Evolutionary conservation across 2,797 vertebrate species (phyloP), one percentile per base, ranked within the genome.

Genomic region (Rhabdophis nuchalis): DNA sequence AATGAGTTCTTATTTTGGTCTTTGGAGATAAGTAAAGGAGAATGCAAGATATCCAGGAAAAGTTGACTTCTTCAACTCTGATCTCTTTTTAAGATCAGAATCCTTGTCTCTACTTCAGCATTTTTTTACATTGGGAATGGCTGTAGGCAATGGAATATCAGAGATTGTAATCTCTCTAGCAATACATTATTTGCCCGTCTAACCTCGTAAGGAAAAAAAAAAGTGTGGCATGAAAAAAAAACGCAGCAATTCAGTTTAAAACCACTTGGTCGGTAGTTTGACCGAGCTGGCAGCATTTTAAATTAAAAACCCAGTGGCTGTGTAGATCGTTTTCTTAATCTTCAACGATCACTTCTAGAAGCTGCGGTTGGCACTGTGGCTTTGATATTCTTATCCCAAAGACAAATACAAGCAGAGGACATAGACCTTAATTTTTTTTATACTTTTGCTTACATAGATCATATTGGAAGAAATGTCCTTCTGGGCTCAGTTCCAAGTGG

Each of bases 171-270:
- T 88, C 92, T 86, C 95, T 94, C 96, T 95, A 93, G 96, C 95
- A 96, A 96, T 94, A 1, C 32, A 25, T 85, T 95, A 89, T 23
- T 32, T 94, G 92, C 41, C 86, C 72, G 95, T 89, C 82, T 23
- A 88, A 93, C 88, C 58, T 95, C 68, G 90, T 92, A 46, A 46
- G 46, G n/a, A n/a, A 86, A 95, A 91, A 94, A 93, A 93, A 87
- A 0, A 32, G 90, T 36, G 72, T 92, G 56, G 90, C 23, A 36
- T 36, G 94, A 95, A 94, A 94, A 91, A 94, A 94, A 91, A 94
- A 94, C 93, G 93, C 89, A 95, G 91, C 29, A 61, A 1, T 88
- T 52, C 53, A 72, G 93, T 94, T 91, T 58, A 93, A 91, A 93
- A 23, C 72, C 92, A 32, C 87, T 90, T 87, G 77, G 64, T 89